Evolutionary conservation across 2,113 vertebrate genomes (phyloP).

Genomic region (Rhinolophus ferrumequinum): DNA sequence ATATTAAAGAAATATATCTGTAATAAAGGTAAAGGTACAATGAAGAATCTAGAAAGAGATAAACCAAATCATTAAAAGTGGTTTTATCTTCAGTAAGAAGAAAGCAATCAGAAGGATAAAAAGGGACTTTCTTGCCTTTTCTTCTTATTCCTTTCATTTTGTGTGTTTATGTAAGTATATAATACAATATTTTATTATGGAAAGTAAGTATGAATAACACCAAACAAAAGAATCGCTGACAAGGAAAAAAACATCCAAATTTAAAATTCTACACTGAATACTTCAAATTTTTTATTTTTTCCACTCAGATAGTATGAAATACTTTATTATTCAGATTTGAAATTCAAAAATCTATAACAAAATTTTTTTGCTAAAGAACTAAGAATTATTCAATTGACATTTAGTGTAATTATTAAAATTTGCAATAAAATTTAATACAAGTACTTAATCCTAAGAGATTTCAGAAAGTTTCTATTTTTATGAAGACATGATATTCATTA

Average conservation of each 20-base stretch:
- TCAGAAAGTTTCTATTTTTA: conserved; percentile 23
- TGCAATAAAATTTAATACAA: conserved; percentile 31
- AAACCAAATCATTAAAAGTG: background rate
- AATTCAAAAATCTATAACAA: background rate
- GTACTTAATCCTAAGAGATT: conserved; percentile 9
- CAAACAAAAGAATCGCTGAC: conserved; percentile 9
- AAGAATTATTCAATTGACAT: background rate
- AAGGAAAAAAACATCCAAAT: background rate
- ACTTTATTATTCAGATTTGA: conserved; percentile 21
- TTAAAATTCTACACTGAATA: background rate
- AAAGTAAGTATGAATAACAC: background rate
- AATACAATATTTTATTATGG: background rate
- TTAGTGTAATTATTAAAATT: background rate
- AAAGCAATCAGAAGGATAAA: background rate
- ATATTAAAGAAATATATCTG: background rate
- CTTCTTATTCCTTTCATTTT: background rate
- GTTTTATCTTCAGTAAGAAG: background rate
- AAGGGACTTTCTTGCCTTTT: conserved; percentile 13
- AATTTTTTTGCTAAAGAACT: background rate
- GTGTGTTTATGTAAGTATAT: background rate
- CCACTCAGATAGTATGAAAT: background rate
- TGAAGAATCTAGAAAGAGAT: background rate
- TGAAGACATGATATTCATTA: background rate
- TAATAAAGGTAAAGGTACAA: conserved; percentile 11
- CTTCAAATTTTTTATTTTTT: background rate